Base-by-base conservation (phyloP, 2,113 vertebrate genomes). In the Colistium nudipinnis region DNA sequence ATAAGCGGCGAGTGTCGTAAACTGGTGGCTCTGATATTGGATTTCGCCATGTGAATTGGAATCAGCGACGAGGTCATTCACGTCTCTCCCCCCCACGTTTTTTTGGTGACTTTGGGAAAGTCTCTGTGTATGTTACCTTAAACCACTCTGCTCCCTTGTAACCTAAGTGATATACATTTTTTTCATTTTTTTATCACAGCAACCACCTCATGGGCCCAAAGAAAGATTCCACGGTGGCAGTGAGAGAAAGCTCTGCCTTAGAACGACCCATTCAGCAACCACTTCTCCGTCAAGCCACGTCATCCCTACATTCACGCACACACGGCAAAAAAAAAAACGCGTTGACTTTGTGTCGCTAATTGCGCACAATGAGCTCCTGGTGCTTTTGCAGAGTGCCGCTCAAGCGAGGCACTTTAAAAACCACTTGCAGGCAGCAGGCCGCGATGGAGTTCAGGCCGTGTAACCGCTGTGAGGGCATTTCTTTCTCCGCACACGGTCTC, bases 371-470 rank as follows among this genome's bases (percentile, higher is more conserved):
- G 59, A 61, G 25, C 22, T 19, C 6, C 6, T 20, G 9, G 47
- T 69, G 44, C 48, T 51, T 69, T 17, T 13, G 9, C 25, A 30
- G 7, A 59, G 31, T 38, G 28, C 51, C 72, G n/a, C 55, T 70
- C 0, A 7, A 54, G 39, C 43, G 28, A 0, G 14, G 35, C 63
- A 53, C 31, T 75, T 39, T 52, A 33, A 60, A 69, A 68, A 41
- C 52, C 60, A 13, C 19, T 19, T 13, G 24, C 67, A 44, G 36
- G 24, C 67, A 44, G 36, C n/a, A 33, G 59, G 61, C 47, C 1
- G 60, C 9, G n/a, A 35, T 44, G 22, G 54, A 35, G 70, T 30
- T 13, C 38, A 59, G 22, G 28, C 28, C 38, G 7, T 16, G 47
- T 30, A 52, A 51, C 52, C 43, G 53, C 57, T 17, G 31, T 7